phyloP scores from a whole-genome alignment of 1,140 invertebrate genomes.

The Metaphire vulgaris region DNA sequence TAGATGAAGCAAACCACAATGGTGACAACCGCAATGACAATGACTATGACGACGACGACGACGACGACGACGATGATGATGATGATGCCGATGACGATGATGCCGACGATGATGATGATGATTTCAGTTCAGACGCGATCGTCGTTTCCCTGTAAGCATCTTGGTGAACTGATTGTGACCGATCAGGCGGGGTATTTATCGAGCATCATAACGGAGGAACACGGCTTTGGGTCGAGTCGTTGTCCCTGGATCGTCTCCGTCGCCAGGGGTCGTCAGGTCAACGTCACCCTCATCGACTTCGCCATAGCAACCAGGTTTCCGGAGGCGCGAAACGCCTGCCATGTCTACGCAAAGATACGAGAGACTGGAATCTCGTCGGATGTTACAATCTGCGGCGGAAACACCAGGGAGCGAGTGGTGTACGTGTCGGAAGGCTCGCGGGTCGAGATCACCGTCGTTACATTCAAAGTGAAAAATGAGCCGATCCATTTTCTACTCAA shows the following conservation, averaged over 20 bases:
- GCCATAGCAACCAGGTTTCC: not conserved
- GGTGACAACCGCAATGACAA: no score
- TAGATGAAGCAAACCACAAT: not conserved
- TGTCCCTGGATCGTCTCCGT: slow-evolving; percentile 27
- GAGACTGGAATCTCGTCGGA: slow-evolving; percentile 13
- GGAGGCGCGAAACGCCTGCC: slow-evolving; percentile 8
- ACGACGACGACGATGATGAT: no score
- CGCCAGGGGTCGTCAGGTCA: slow-evolving; percentile 23
- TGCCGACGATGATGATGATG: no score
- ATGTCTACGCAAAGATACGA: slow-evolving; percentile 18
- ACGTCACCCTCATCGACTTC: slow-evolving; percentile 25
- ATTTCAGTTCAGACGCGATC: slow-evolving; percentile 9
- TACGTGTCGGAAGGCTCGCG: slow-evolving; percentile 16
- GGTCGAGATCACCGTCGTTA: slow-evolving; percentile 23
- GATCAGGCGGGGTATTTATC: slow-evolving; percentile 17
- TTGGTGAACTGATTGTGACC: slow-evolving; percentile 7
- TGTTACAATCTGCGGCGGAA: slow-evolving; percentile 11
- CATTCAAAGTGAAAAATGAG: slow-evolving; percentile 8
- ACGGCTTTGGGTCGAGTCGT: slow-evolving; percentile 8
- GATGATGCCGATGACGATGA: no score
- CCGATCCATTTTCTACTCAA: slow-evolving; percentile 23
- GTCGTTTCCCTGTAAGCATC: slow-evolving; percentile 16
- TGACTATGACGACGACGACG: no score
- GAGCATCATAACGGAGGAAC: slow-evolving; percentile 23
- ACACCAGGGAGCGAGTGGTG: slow-evolving; percentile 10